Conservation (phyloP, 2,113 vertebrate genomes). For the Apodemus sylvaticus region DNA sequence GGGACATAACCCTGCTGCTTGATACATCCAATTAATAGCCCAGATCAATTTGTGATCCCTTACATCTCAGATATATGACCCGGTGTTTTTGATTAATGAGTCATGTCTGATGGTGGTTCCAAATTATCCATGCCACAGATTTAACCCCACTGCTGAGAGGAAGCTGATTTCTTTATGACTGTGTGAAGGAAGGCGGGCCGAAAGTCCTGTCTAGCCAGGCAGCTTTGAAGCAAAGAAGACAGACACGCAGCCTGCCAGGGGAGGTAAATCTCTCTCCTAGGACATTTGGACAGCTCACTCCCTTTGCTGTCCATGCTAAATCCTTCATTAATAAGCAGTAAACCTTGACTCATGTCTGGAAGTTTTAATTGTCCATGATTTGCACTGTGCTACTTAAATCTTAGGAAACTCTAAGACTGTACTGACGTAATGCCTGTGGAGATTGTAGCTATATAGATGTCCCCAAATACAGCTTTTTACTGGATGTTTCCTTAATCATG, state of each 20-base stretch:
- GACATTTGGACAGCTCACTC: not conserved
- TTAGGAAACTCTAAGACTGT: not conserved
- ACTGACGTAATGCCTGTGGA: conserved; percentile 24
- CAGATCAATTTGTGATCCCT: not conserved
- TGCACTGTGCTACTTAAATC: not conserved
- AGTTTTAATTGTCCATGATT: conserved; percentile 30
- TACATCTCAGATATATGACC: conserved; percentile 30
- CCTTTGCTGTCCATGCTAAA: not conserved
- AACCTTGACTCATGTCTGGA: conserved; percentile 15
- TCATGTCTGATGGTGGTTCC: conserved; percentile 29
- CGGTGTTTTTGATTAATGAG: conserved; percentile 47
- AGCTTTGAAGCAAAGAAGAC: not conserved
- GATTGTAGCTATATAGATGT: conserved; percentile 13
- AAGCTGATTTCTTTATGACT: not conserved
- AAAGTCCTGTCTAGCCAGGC: not conserved
- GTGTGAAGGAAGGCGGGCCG: not conserved
- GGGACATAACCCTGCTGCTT: not conserved
- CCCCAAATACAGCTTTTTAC: not conserved
- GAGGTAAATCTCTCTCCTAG: not conserved
- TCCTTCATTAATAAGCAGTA: not conserved
- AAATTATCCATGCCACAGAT: conserved; percentile 24
- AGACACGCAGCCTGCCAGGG: not conserved
- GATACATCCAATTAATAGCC: conserved; percentile 4
- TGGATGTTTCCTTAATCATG: not conserved
- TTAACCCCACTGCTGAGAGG: not conserved